Conservation (phyloP, 2,888 invertebrate species). For the Octonoba sinensis region DNA sequence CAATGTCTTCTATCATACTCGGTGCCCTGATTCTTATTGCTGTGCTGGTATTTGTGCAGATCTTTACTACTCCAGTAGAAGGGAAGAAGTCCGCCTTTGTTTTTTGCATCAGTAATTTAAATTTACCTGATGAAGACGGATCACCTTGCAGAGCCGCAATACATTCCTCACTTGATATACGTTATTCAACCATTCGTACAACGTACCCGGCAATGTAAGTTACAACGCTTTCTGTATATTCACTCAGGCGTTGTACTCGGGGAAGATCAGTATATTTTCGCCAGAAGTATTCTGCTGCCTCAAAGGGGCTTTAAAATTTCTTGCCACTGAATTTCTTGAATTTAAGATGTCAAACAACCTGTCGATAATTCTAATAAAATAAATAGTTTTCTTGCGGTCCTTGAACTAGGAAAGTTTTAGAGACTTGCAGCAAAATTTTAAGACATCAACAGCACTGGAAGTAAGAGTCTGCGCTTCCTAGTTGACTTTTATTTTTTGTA, state of each 20-base stretch:
- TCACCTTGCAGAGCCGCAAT: not conserved
- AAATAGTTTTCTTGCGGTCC: not conserved
- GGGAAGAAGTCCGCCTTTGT: slow-evolving; percentile 1
- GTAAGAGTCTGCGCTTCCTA: slow-evolving; percentile 22
- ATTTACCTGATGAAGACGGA: not conserved
- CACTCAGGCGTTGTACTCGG: not conserved
- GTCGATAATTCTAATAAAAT: slow-evolving; percentile 1
- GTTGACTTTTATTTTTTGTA: slow-evolving; percentile 23
- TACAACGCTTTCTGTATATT: not conserved
- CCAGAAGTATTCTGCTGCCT: no score
- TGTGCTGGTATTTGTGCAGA: not conserved
- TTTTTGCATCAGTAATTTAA: not conserved
- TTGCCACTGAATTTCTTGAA: not conserved
- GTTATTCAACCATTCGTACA: not conserved
- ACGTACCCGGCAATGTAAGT: not conserved
- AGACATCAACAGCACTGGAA: slow-evolving; percentile 47
- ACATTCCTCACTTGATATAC: not conserved
- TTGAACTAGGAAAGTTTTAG: slow-evolving; percentile 13
- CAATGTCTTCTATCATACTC: not conserved
- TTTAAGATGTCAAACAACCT: slow-evolving; percentile 22
- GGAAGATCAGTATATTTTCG: not conserved
- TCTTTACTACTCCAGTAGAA: not conserved
- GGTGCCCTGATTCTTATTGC: not conserved
- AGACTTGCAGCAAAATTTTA: slow-evolving; percentile 12
- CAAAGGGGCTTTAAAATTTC: slow-evolving; percentile 10